phyloP scores from a whole-genome alignment of 2,113 vertebrate species.

The Lathamus discolor region DNA sequence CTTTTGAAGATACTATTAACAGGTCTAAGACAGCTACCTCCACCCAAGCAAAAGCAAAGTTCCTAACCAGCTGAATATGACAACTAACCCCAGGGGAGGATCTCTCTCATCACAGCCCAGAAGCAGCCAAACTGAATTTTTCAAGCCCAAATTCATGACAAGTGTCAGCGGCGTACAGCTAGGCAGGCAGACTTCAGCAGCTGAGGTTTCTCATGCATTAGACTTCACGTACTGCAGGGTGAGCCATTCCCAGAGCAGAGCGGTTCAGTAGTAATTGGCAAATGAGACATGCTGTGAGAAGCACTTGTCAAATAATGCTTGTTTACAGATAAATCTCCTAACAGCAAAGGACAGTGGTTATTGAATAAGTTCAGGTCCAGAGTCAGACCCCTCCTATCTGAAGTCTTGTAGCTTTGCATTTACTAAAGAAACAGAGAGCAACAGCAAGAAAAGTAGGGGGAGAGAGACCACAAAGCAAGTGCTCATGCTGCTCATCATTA shows the following conservation, averaged over 20 bases:
- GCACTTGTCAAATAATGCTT: slow-evolving; percentile 69
- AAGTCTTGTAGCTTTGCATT: not conserved
- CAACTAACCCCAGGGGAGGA: not conserved
- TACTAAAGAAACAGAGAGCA: not conserved
- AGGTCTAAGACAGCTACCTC: not conserved
- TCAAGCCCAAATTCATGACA: slow-evolving; percentile 8
- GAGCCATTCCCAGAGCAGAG: slow-evolving; percentile 62
- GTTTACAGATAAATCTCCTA: slow-evolving; percentile 76
- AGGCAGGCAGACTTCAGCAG: not conserved
- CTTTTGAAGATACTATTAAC: not conserved
- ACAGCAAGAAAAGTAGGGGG: not conserved
- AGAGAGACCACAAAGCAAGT: not conserved
- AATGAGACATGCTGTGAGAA: slow-evolving; percentile 64
- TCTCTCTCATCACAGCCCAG: not conserved
- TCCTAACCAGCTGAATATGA: not conserved
- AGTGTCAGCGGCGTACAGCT: not conserved
- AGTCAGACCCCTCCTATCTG: slow-evolving; percentile 29
- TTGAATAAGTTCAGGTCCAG: slow-evolving; percentile 36
- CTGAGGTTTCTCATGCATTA: not conserved
- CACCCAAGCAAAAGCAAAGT: not conserved
- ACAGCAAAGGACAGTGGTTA: slow-evolving; percentile 43
- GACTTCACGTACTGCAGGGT: slow-evolving; percentile 23
- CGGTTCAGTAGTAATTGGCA: slow-evolving; percentile 56
- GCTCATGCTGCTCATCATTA: not conserved
- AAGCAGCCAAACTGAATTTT: slow-evolving; percentile 35